Evolutionary conservation across 2,113 vertebrate genomes (phyloP).

Genomic region (Pimephales promelas): DNA sequence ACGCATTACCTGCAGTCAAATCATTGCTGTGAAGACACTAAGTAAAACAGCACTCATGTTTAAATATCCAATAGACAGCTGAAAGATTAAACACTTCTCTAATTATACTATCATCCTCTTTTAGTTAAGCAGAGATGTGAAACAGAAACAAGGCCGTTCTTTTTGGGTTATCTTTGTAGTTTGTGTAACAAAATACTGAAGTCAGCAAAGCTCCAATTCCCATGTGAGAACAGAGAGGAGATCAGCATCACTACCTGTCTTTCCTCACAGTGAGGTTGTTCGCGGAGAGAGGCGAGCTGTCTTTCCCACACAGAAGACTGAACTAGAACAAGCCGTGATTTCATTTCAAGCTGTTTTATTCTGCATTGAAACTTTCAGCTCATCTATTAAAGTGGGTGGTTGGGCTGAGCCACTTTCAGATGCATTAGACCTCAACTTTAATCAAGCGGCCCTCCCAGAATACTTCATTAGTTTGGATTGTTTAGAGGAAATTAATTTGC

Average conservation of each 20-base stretch:
- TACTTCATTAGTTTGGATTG: constrained; percentile 50
- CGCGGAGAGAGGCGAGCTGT: constrained; percentile 39
- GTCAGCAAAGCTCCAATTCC: constrained; percentile 65
- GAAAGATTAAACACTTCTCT: neutral
- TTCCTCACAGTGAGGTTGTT: constrained; percentile 55
- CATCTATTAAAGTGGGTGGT: neutral
- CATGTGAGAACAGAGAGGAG: constrained; percentile 55
- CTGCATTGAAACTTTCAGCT: neutral
- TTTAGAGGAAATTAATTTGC: constrained; percentile 58
- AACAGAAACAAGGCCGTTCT: constrained; percentile 45
- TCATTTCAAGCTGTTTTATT: constrained; percentile 11
- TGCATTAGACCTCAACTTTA: constrained; percentile 37
- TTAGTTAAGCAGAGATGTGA: neutral
- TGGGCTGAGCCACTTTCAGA: neutral
- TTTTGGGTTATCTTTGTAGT: constrained; percentile 53
- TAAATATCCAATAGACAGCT: neutral
- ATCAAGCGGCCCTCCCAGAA: constrained; percentile 40
- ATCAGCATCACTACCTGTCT: constrained; percentile 57
- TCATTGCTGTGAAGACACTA: neutral
- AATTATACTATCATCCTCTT: neutral
- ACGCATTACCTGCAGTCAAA: neutral
- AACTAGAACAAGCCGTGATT: constrained; percentile 28
- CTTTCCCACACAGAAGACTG: constrained; percentile 18
- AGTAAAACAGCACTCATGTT: neutral
- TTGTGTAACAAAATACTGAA: constrained; percentile 48